These are phyloP conservation scores for Lethocerus indicus DNA, from an alignment of 1,140 invertebrate species.

Conservation along the genomic window DNA sequence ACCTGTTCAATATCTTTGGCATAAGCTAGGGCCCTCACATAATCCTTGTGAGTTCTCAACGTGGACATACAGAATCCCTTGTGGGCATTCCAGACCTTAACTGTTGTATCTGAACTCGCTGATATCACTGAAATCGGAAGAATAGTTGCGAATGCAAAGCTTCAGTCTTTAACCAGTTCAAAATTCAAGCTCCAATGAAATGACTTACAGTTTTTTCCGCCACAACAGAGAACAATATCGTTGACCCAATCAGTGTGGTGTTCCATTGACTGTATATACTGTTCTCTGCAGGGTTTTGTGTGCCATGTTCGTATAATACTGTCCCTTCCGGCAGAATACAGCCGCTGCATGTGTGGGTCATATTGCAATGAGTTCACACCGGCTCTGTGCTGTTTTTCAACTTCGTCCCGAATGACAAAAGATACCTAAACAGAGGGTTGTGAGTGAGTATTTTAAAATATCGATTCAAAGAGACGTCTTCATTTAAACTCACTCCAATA, in stretches of 20 bases:
- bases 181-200: background rate
- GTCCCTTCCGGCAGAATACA: conserved; percentile 96
- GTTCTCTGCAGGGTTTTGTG: conserved; percentile 41
- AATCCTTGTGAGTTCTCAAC: conserved; percentile 93
- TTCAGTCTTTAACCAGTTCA: background rate
- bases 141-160: background rate
- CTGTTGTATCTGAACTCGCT: conserved; percentile 96
- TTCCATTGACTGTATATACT: conserved; percentile 88
- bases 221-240: conserved; percentile 94
- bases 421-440: conserved; percentile 53
- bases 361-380: conserved; percentile 92
- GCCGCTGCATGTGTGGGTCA: conserved; percentile 67
- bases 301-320: conserved; percentile 98
- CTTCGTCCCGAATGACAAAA: conserved; percentile 93
- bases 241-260: conserved; percentile 99
- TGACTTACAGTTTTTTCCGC: conserved; percentile 73
- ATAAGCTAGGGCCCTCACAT: conserved; percentile 95
- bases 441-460: background rate
- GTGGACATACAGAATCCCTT: conserved; percentile 99
- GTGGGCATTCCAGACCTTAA: conserved; percentile 99
- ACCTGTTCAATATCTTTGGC: conserved; percentile 96
- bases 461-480: background rate
- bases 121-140: conserved; percentile 82
- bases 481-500: background rate
- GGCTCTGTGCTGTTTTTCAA: conserved; percentile 83